Conservation (phyloP, 2,888 invertebrate genomes). For the Liodrosophila aerea region DNA sequence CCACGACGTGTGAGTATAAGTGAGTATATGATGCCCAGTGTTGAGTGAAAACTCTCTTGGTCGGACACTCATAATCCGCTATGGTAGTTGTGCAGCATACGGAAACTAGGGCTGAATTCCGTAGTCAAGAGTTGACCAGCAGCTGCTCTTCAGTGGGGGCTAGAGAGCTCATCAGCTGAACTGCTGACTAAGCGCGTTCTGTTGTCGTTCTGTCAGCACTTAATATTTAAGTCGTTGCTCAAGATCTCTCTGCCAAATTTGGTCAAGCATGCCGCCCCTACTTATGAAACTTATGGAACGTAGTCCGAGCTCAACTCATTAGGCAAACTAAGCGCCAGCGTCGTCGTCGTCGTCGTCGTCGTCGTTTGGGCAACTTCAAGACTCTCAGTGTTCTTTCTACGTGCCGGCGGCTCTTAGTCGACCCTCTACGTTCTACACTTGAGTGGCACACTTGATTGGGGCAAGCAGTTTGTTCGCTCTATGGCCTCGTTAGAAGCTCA, state of each 20-base stretch:
- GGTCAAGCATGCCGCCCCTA: slow-evolving; percentile 73
- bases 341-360: too few species aligned
- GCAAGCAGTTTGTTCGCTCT: slow-evolving; percentile 31
- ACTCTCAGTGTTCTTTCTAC: slow-evolving; percentile 47
- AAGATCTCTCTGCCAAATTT: slow-evolving; percentile 57
- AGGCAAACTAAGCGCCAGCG: slow-evolving; percentile 66
- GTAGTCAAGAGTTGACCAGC: slow-evolving; percentile 18
- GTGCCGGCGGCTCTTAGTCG: slow-evolving; percentile 31
- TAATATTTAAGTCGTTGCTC: slow-evolving; percentile 46
- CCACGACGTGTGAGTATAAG: slow-evolving; percentile 81
- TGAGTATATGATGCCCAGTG: slow-evolving; percentile 71
- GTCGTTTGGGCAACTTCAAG: slow-evolving; percentile 30
- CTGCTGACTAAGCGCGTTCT: slow-evolving; percentile 55
- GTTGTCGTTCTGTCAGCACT: slow-evolving; percentile 59
- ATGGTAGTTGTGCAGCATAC: too few species aligned
- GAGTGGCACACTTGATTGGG: slow-evolving; percentile 7
- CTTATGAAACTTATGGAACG: slow-evolving; percentile 45
- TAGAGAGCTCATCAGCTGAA: slow-evolving; percentile 10
- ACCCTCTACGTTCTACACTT: slow-evolving; percentile 3
- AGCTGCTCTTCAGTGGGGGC: slow-evolving; percentile 19
- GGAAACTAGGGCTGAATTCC: slow-evolving; percentile 32
- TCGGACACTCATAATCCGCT: too few species aligned
- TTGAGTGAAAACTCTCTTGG: neutral
- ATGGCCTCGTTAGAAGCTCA: slow-evolving; percentile 6
- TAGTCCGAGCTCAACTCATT: slow-evolving; percentile 45